Evolutionary conservation across 2,113 vertebrate species (phyloP), one percentile per base, ranked within the genome.

Genomic region (Limanda limanda): DNA sequence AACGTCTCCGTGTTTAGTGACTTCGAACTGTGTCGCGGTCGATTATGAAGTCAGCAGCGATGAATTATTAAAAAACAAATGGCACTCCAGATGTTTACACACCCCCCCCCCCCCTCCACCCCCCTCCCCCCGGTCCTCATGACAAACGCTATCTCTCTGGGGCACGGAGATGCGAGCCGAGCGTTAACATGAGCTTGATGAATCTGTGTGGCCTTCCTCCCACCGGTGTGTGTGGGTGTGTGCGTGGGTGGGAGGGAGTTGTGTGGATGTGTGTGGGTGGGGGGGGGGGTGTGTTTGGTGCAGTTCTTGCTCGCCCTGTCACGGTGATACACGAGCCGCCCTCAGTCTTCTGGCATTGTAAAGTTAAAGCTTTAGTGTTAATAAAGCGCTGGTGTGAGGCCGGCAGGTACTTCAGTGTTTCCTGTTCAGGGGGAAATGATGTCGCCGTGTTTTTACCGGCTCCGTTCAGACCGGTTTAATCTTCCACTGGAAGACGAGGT

Each of bases 21-120:
- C 66, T 88, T 78, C 11, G 40, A 81, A 81, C 79, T 81, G 88
- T 54, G 78, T 61, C 52, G 24, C 25, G 83, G 75, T 80, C 89
- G 73, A 91, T 91, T 85, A 88, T 75, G 78, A 82, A 91, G 87
- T 87, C 88, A 80, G 78, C 79, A 86, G 78, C 60, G 51, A 82
- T 92, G 74, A 91, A 93, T 92, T 92, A 91, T 92, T 89, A 80
- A 92, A 31, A 31, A 88, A 89, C 82, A 86, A 91, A 91, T 76
- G 82, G 82, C 72, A 60, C 86, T 83, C 84, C 92, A 92, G 88
- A 91, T 92, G 90, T 91, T 91, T 70, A 52, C 72, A 51, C 62
- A 20, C 51, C 20, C 2, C 6, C 18, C 51, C 18, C 7, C 2
- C 58, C 5, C 1, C 27, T 4, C 25, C 25, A 27, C 27, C 27